A percentile compares a stretch with the other conserved stretches of the same genome.
phyloP scores from a whole-genome alignment of 35 echinoderm and acorn worm species.

The Nesometra sesokonis region DNA sequence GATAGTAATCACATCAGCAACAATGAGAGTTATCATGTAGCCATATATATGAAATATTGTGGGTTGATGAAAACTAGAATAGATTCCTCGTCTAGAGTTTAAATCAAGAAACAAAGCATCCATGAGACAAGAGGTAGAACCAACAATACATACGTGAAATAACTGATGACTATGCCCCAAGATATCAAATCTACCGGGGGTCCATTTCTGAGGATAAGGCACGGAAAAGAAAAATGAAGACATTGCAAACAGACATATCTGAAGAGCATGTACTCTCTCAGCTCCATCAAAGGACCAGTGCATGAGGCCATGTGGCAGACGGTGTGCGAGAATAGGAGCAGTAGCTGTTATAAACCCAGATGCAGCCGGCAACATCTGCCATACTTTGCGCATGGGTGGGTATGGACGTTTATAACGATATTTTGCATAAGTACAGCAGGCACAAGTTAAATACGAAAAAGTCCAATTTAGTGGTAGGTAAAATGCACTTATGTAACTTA shows the following conservation, averaged over 20 bases:
- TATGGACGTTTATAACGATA: slow-evolving; percentile 77
- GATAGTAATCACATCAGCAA: slow-evolving; percentile 38
- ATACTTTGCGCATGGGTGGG: slow-evolving; percentile 56
- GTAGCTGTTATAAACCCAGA: slow-evolving; percentile 36
- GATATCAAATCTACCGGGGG: slow-evolving; percentile 73
- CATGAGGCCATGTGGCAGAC: slow-evolving; percentile 13
- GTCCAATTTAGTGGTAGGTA: slow-evolving; percentile 47
- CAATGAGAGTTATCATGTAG: slow-evolving; percentile 28
- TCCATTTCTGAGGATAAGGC: slow-evolving; percentile 70
- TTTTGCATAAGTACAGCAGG: slow-evolving; percentile 81
- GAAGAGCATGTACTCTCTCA: slow-evolving; percentile 36
- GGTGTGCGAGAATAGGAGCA: slow-evolving; percentile 41
- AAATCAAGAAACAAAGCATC: slow-evolving; percentile 55
- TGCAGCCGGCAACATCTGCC: slow-evolving; percentile 66
- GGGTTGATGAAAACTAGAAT: slow-evolving; percentile 18
- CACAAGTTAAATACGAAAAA: slow-evolving; percentile 39
- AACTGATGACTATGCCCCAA: slow-evolving; percentile 76
- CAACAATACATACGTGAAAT: slow-evolving; percentile 74
- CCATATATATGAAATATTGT: slow-evolving; percentile 11
- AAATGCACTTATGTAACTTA: slow-evolving; percentile 12
- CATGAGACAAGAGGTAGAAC: slow-evolving; percentile 52
- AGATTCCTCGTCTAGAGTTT: slow-evolving; percentile 20
- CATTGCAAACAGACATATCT: slow-evolving; percentile 31
- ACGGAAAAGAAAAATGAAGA: slow-evolving; percentile 73
- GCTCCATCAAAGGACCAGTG: slow-evolving; percentile 7